Base-by-base conservation (phyloP, 2,113 vertebrate genomes). In the Illadopsis cleaveri region DNA sequence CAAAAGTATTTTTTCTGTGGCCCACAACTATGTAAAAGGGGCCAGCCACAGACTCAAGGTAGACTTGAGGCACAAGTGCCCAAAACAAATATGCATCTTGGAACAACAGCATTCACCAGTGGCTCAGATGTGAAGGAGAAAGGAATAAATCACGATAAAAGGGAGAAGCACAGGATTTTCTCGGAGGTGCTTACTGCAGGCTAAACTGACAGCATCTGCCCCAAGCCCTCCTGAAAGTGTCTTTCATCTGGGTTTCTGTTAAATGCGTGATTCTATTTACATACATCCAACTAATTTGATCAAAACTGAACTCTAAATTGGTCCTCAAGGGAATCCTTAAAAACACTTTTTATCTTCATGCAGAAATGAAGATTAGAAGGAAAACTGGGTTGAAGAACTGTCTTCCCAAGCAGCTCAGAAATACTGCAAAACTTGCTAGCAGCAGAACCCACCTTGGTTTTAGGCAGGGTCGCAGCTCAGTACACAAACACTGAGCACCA, bases 281-380 rank as follows among this genome's bases (percentile, higher is more conserved):
- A 96, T 96, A 94, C 54, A 84, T 88, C 78, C 73, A 90, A 75
- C 89, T 97, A 96, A 97, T 95, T 96, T 77, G 89, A 96, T 96
- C 94, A 95, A 95, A 95, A 93, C 80, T 83, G 64, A 95, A 97
- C 90, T 96, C 88, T 92, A 97, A 93, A 97, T 90, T 95, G 82
- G 90, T 81, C 73, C 95, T 90, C 90, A 66, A 91, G 97, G 94
- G 97, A 97, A 86, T 92, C 83, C 81, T 96, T 9, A 2, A 65
- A 90, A 97, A 80, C n/a, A 45, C 69, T 92, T 97, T 94, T 95
- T 89, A 95, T 95, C 91, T 96, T 93, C 54, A 31, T 65, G 85
- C 56, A 94, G 61, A 95, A 95, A 91, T 38, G 47, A 87, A 82
- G 45, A 94, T 80, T 82, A 90, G 82, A 81, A 93, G 68, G 44